phyloP scores from a whole-genome alignment of 2,797 vertebrate genomes.

The Gallinago solitaria region DNA sequence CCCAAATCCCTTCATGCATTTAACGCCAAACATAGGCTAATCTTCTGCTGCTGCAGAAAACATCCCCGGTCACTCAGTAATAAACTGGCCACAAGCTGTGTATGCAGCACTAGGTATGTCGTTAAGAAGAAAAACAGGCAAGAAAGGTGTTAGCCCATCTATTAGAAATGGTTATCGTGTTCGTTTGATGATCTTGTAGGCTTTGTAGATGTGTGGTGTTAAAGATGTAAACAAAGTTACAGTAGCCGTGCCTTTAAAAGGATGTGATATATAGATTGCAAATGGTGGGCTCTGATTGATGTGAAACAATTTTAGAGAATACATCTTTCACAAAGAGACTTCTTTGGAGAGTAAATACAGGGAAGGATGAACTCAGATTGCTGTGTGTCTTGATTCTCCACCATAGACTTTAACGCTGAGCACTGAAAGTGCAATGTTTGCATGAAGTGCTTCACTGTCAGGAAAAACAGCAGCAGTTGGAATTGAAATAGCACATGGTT shows the following conservation, averaged over 20 bases:
- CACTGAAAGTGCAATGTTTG: background rate
- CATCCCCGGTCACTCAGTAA: background rate
- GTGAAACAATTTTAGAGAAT: background rate
- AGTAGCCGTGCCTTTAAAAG: background rate
- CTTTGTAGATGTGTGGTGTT: background rate
- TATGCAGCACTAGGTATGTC: rapidly evolving
- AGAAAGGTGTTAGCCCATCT: background rate
- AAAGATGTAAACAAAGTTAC: background rate
- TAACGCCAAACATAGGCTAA: background rate
- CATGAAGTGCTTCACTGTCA: background rate
- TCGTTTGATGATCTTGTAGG: background rate
- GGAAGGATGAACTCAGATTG: background rate
- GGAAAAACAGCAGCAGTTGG: background rate
- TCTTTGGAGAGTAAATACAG: background rate
- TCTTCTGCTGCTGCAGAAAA: background rate
- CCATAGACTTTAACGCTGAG: background rate
- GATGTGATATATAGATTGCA: background rate
- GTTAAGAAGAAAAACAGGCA: background rate
- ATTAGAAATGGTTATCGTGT: background rate
- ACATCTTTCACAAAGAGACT: background rate
- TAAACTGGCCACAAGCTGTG: background rate
- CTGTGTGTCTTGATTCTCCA: background rate
- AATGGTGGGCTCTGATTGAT: background rate
- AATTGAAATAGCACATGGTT: background rate
- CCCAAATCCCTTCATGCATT: rapidly evolving